phyloP scores from a whole-genome alignment of 2,113 vertebrate species.

The Grammomys surdaster region DNA sequence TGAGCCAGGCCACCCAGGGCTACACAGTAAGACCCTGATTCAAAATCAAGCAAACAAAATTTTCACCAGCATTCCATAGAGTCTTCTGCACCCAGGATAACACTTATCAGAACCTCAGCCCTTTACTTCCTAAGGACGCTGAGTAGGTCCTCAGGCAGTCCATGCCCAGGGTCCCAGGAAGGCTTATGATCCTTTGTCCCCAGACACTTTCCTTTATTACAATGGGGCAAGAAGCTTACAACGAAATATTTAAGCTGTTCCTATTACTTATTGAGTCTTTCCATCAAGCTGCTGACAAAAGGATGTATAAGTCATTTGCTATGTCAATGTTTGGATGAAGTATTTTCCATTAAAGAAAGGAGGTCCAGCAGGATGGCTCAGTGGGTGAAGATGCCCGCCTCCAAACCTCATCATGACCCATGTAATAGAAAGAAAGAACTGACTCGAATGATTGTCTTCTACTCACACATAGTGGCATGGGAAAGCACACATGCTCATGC shows the following conservation, averaged over 20 bases:
- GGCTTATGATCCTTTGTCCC: background rate
- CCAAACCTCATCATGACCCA: background rate
- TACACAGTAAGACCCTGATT: background rate
- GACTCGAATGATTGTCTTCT: background rate
- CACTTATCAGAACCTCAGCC: background rate
- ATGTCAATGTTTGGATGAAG: background rate
- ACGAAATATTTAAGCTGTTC: slow-evolving; percentile 24
- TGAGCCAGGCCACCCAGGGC: no score
- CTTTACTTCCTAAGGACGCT: background rate
- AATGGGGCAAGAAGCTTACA: slow-evolving; percentile 14
- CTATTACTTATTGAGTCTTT: background rate
- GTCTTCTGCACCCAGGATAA: background rate
- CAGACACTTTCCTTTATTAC: background rate
- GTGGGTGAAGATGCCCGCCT: no score
- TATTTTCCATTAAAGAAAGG: background rate
- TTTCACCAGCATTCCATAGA: background rate
- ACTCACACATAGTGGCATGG: background rate
- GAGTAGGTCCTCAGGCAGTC: background rate
- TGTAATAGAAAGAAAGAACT: background rate
- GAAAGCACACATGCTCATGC: background rate
- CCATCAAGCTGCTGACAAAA: slow-evolving; percentile 23
- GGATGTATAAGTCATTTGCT: background rate
- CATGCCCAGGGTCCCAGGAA: background rate
- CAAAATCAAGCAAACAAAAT: background rate
- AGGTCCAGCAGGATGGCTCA: background rate